Percentiles rank a stretch among this genome's conserved stretches.
Conservation (phyloP, 2,888 invertebrate species). For the Epinotia bilunana region DNA sequence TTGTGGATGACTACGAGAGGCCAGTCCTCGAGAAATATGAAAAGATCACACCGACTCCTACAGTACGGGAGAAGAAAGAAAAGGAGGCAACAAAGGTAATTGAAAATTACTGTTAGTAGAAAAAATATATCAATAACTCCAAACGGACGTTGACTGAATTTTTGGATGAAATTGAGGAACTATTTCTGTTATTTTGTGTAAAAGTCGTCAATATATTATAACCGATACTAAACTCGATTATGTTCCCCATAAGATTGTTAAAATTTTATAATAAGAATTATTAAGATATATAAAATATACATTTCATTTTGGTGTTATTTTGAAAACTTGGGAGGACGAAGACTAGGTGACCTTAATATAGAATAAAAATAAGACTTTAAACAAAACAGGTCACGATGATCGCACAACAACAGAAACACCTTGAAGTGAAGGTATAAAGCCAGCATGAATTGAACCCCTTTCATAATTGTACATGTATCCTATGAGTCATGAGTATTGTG, state of each 20-base stretch:
- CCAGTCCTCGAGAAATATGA: conserved; percentile 89
- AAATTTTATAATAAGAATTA: too few relatives aligned
- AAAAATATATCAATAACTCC: neutral
- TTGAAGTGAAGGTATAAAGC: conserved; percentile 75
- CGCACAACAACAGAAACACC: conserved; percentile 66
- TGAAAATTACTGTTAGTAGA: neutral
- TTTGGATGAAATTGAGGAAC: neutral
- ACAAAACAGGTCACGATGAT: conserved; percentile 70
- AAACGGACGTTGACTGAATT: neutral
- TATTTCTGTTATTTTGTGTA: too few relatives aligned
- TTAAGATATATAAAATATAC: too few relatives aligned
- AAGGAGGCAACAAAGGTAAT: conserved; percentile 72
- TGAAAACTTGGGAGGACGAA: too few relatives aligned
- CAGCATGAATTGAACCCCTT: conserved; percentile 43
- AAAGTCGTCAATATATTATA: too few relatives aligned
- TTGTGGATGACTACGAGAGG: conserved; percentile 89
- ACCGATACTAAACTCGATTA: too few relatives aligned
- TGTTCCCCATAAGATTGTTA: too few relatives aligned
- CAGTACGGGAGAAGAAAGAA: conserved; percentile 75
- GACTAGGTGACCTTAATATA: neutral
- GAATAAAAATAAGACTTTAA: conserved; percentile 18
- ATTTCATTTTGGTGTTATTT: too few relatives aligned
- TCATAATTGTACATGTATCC: conserved; percentile 5
- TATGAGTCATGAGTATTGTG: conserved; percentile 11
- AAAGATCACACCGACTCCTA: conserved; percentile 82